These are phyloP conservation scores for Dipodomys spectabilis DNA, from an alignment of 2,113 vertebrate species.

Conservation along the genomic window DNA sequence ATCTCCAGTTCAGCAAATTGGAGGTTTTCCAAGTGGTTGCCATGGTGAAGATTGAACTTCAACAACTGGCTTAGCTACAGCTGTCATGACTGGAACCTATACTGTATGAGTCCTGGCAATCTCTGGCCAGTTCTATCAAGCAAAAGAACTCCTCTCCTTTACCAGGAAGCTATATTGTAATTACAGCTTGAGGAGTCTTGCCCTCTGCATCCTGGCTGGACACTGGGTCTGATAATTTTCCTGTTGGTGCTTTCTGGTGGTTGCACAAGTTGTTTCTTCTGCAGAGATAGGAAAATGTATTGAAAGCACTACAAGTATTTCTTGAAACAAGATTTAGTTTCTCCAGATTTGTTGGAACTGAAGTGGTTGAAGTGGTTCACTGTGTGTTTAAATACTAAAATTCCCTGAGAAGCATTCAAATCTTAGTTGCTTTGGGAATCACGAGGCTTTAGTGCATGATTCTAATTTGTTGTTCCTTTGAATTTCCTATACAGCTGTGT, in stretches of 20 bases:
- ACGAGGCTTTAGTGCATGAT: constrained; percentile 48
- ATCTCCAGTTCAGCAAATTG: constrained; percentile 61
- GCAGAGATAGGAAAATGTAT: constrained; percentile 43
- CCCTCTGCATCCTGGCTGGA: not conserved
- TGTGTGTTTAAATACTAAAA: constrained; percentile 65
- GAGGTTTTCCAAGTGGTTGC: constrained; percentile 65
- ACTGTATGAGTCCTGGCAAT: constrained; percentile 44
- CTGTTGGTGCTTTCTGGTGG: not conserved
- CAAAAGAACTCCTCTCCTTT: constrained; percentile 1
- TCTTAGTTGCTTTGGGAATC: constrained; percentile 66
- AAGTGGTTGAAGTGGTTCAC: not conserved
- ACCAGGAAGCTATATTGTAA: not conserved
- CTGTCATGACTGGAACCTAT: constrained; percentile 48
- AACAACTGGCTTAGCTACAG: constrained; percentile 34
- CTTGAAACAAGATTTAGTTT: constrained; percentile 67
- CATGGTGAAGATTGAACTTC: constrained; percentile 36
- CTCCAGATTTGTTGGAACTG: constrained; percentile 67
- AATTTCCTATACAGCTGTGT: constrained; percentile 75
- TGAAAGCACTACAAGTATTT: constrained; percentile 32
- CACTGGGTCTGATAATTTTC: not conserved
- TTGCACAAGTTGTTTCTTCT: constrained; percentile 49
- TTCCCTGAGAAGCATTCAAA: constrained; percentile 55
- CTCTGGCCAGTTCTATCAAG: constrained; percentile 15
- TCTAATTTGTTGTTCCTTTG: constrained; percentile 57
- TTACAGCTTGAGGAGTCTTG: not conserved